Base-by-base conservation (phyloP, 2,113 vertebrate species). In the Urocynchramus pylzowi region DNA sequence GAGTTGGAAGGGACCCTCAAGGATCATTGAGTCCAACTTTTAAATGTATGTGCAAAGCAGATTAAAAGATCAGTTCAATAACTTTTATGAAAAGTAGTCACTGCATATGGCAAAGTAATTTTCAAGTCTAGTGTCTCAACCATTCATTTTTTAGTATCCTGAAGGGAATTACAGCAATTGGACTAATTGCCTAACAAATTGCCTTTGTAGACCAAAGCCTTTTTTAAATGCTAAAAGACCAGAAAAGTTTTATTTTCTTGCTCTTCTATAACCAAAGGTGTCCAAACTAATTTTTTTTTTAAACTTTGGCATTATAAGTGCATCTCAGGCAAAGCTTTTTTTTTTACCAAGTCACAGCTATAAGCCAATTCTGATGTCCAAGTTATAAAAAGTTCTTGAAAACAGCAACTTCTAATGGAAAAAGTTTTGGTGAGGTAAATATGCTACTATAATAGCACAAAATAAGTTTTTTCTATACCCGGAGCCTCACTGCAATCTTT, bases 331-430 rank as follows among this genome's bases (percentile, higher is more conserved):
- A n/a, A 71, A 95, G 79, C 49, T 89, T 95, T 95, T 93, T 95
- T 93, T 95, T 96, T 97, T 97, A 98, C 92, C 80, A 92, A 94
- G 89, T 90, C 68, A 41, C 65, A 97, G 41, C 47, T 94, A 70
- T 85, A 85, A 97, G 87, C 91, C 96, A 95, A 37, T 84, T 95
- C 53, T 96, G 64, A 93, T 94, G 83, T 97, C 96, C 98, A 98
- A 97, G 90, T 96, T 96, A 87, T 91, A 95, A 96, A 90, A 91
- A 84, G 94, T 75, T 82, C 65, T 90, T 90, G 67, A 97, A 97
- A 98, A 95, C 54, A 96, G 83, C 49, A 92, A n/a, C 68, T 97
- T 97, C 63, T 95, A 96, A 97, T 97, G 97, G 97, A 98, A 98
- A 98, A 95, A 93, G 45, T 52, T 94, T 76, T 89, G 74, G 65